Conservation (phyloP, 2,888 invertebrate species). For the Drosophila cognata region DNA sequence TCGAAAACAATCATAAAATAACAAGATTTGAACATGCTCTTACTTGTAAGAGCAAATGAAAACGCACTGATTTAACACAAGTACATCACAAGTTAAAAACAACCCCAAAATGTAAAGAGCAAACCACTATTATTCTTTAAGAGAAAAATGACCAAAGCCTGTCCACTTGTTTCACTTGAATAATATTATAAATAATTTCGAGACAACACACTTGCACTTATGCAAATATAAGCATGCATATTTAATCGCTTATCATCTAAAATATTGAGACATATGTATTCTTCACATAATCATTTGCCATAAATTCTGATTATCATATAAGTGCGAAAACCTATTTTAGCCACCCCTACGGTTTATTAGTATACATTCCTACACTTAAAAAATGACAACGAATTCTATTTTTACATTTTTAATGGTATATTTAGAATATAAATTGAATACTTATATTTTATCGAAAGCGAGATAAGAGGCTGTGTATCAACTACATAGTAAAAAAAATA, state of each 20-base stretch:
- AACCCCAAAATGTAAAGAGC: constrained; percentile 34
- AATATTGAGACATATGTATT: not conserved
- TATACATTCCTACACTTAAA: constrained; percentile 44
- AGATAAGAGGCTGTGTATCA: not conserved
- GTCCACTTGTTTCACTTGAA: not conserved
- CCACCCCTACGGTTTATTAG: constrained; percentile 34
- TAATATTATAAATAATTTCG: constrained; percentile 1
- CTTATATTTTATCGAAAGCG: not conserved
- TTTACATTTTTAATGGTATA: not conserved
- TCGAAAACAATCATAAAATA: not conserved
- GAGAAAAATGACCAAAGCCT: constrained; percentile 30
- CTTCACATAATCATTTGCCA: not conserved
- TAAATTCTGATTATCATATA: not conserved
- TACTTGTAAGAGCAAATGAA: constrained; percentile 7
- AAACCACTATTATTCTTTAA: constrained; percentile 1
- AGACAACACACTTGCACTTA: not conserved
- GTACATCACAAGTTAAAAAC: constrained; percentile 10
- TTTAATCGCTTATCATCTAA: not conserved
- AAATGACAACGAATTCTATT: constrained; percentile 6
- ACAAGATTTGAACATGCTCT: not conserved
- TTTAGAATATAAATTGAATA: not conserved
- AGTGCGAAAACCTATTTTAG: constrained; percentile 1
- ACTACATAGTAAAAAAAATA: not conserved
- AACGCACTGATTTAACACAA: not conserved
- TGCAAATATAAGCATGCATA: not conserved